Conservation (phyloP, 1,140 invertebrate species). For the Coboldia fuscipes region DNA sequence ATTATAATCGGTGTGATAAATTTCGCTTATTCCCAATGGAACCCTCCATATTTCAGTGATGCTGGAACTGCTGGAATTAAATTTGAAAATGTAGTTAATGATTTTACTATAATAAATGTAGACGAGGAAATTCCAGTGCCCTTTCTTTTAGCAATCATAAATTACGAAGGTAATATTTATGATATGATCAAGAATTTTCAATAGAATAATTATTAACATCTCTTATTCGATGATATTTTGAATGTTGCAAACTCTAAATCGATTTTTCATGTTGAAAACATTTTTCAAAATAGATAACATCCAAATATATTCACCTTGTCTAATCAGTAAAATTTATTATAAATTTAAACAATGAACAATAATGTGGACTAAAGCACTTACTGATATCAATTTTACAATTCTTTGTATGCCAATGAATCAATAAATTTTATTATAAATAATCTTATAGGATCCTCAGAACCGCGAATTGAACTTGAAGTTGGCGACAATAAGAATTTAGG, state of each 20-base stretch:
- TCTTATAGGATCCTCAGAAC: neutral
- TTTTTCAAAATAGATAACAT: too few relatives aligned
- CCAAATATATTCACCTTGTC: too few relatives aligned
- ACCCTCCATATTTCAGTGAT: neutral
- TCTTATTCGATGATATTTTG: neutral
- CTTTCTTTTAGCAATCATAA: constrained; percentile 21
- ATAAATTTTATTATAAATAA: neutral
- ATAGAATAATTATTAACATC: neutral
- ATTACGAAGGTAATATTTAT: constrained; percentile 18
- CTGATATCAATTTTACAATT: neutral
- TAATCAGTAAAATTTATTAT: too few relatives aligned
- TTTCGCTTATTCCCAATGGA: too few relatives aligned
- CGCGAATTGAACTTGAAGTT: constrained; percentile 2
- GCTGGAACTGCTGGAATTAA: neutral
- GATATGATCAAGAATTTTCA: neutral
- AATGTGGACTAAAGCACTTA: neutral
- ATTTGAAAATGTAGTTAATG: neutral
- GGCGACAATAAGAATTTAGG: constrained; percentile 4
- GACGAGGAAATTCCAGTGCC: constrained; percentile 22
- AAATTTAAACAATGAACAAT: too few relatives aligned
- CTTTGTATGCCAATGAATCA: neutral
- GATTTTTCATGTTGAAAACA: too few relatives aligned
- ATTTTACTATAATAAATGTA: constrained; percentile 14
- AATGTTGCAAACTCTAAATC: neutral
- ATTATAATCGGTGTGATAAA: too few relatives aligned